A percentile compares a stretch with the other conserved stretches of the same genome.
Conservation (phyloP, 2,888 invertebrate genomes). For the Drosophila lacicola region DNA sequence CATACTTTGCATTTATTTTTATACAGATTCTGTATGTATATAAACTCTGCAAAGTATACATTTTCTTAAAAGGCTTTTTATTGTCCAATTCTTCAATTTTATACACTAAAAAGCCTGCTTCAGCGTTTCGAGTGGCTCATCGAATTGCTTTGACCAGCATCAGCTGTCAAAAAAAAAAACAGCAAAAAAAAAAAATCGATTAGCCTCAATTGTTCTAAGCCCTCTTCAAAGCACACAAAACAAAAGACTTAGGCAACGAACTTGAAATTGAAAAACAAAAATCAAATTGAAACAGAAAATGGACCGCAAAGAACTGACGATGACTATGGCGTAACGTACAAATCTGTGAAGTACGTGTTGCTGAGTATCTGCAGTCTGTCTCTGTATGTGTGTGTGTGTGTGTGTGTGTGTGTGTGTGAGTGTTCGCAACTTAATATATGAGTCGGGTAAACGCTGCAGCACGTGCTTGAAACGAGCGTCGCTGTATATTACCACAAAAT, state of each 20-base stretch:
- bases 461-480: conserved; percentile 76
- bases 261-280: conserved; percentile 69
- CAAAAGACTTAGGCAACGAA: conserved; percentile 73
- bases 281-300: conserved; percentile 55
- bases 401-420: conserved; percentile 45
- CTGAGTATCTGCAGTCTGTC: conserved; percentile 50
- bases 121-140: conserved; percentile 50
- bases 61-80: conserved; percentile 12
- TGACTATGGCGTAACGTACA: conserved; percentile 74
- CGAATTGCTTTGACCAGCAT: conserved; percentile 65
- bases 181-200: conserved; percentile 68
- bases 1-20: too few relatives aligned
- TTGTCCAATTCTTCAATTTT: conserved; percentile 20
- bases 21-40: too few relatives aligned
- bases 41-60: neutral
- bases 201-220: conserved; percentile 75
- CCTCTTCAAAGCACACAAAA: conserved; percentile 57
- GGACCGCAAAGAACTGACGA: conserved; percentile 47
- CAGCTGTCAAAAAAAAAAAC: conserved; percentile 68
- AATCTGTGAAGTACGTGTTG: conserved; percentile 76
- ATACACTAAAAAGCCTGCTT: conserved; percentile 14
- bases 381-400: conserved; percentile 28
- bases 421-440: conserved; percentile 71
- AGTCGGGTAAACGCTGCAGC: conserved; percentile 72
- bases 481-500: conserved; percentile 78